Evolutionary conservation across 2,888 invertebrate genomes (phyloP).

Genomic region (Erpobdella octoculata): DNA sequence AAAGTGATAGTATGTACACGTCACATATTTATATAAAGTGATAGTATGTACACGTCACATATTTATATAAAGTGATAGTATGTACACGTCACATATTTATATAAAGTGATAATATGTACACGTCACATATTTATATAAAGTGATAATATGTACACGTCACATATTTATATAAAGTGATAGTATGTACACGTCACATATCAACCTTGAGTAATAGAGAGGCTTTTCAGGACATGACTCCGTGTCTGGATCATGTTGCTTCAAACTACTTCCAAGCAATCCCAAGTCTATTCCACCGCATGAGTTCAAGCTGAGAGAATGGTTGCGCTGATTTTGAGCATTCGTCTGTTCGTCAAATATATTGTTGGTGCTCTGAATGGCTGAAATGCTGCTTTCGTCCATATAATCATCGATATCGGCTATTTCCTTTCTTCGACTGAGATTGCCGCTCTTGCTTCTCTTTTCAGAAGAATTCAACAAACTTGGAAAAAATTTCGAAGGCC

Average conservation of each 20-base stretch:
- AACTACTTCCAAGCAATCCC: neutral
- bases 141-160: neutral
- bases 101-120: too few relatives aligned
- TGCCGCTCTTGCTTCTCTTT: neutral
- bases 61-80: too few relatives aligned
- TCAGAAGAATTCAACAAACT: neutral
- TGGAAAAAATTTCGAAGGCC: neutral
- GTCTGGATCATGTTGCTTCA: neutral
- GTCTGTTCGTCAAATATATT: neutral
- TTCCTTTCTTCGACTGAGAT: neutral
- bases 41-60: too few relatives aligned
- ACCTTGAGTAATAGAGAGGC: slow-evolving; percentile 14
- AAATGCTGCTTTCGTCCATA: too few relatives aligned
- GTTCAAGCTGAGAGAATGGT: neutral
- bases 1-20: too few relatives aligned
- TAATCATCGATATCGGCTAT: neutral
- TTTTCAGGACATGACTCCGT: neutral
- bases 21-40: too few relatives aligned
- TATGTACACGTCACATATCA: neutral
- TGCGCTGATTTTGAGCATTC: neutral
- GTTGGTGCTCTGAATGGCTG: neutral
- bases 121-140: too few relatives aligned
- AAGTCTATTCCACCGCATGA: slow-evolving; percentile 14
- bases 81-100: too few relatives aligned
- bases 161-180: neutral